Evolutionary conservation across 2,797 vertebrate genomes (phyloP).

Genomic region (Thripadectes ignobilis): DNA sequence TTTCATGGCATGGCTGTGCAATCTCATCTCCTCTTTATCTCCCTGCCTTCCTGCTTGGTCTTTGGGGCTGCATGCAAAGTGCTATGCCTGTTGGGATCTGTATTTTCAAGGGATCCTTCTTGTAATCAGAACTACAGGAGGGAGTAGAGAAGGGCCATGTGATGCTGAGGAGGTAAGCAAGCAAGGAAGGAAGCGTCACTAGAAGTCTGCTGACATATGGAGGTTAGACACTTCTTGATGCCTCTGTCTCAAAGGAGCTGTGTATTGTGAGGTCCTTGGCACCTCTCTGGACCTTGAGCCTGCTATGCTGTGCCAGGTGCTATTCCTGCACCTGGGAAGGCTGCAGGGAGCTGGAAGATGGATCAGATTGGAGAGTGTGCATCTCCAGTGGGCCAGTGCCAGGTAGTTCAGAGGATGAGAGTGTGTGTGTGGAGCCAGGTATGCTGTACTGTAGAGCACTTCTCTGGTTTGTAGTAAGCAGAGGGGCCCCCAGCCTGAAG

Average conservation of each 20-base stretch:
- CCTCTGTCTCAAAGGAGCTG: background rate
- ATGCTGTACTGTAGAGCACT: background rate
- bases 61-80: background rate
- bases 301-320: background rate
- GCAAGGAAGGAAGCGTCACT: accelerated
- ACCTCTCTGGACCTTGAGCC: background rate
- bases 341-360: background rate
- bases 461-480: background rate
- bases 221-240: background rate
- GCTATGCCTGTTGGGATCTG: background rate
- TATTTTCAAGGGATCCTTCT: background rate
- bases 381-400: background rate
- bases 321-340: background rate
- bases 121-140: background rate
- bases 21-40: background rate
- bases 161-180: background rate
- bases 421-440: background rate
- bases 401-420: background rate
- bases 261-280: background rate
- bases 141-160: background rate
- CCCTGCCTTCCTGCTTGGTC: background rate
- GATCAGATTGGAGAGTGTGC: background rate
- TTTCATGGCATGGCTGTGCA: background rate
- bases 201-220: background rate
- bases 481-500: background rate